Evolutionary conservation across 2,797 vertebrate species (phyloP), one percentile per base, ranked within the genome.

Genomic region (Lepilemur ruficaudatus): DNA sequence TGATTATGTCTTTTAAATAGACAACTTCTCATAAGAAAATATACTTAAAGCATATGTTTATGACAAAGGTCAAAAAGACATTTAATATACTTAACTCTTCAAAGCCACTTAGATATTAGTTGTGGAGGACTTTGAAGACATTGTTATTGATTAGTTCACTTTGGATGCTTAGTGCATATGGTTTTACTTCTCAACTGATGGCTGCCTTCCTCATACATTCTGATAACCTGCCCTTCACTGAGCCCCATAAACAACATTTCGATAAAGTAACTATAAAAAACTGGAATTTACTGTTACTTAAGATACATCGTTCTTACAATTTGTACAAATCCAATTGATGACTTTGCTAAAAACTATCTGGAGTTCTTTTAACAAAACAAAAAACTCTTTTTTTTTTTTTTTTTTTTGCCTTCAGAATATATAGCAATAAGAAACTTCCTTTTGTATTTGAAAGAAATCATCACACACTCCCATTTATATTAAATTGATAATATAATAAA

Each of bases 151-250:
- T 73, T 52, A 89, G 79, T 28, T 73, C 41, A 43, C 55, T 69
- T 23, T 95, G 96, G 96, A 96, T 78, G 91, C 48, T 76, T 20
- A 7, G 25, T 48, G 83, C 95, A 88, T 81, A n/a, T 97, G 97
- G 87, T 96, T 97, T 94, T 46, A 96, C 94, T 98, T 97, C 84
- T 50, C 65, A 76, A 3, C 70, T 50, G 67, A 87, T 7, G 41
- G 79, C 75, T 61, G 86, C 70, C 38, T 94, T 95, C 80, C 65
- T 90, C 43, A 32, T 32, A 75, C 55, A 48, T 38, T 57, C 91
- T 90, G 97, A 84, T 92, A 96, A 93, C 91, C 61, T 69, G 89
- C 61, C 82, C 48, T 97, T 90, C 23, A 14, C 0, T 57, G 41
- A 95, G 90, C 9, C 59, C 41, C 70, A 79, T 22, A 23, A 70